Base-by-base conservation (phyloP, 53 echinoderm and acorn worm species). In the Antedon mediterranea region DNA sequence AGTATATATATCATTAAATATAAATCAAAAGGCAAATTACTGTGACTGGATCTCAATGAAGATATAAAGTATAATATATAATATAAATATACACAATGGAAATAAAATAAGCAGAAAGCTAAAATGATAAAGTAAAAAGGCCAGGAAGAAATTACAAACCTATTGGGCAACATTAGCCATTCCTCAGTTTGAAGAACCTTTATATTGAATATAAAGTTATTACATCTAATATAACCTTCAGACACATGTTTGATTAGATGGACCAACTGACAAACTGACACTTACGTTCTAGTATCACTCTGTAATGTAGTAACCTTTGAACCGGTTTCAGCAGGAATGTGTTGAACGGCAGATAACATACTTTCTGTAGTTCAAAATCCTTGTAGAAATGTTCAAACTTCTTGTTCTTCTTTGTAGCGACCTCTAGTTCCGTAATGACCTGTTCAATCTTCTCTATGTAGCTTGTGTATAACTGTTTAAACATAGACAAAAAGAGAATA, bases 281-380 rank as follows among this genome's bases (percentile, higher is more conserved):
- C 91, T 92, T 84, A 95, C 95, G 83, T 80, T 95, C 95, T 44
- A 95, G 86, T 77, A 95, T 87, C 37, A 95, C 89, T 37, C 92
- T 87, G 43, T 95, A 95, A 75, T 95, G 95, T 1, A 95, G 84
- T 76, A 95, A 78, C 70, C 94, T 82, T 77, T 95, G 95, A 31
- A 95, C 87, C 7, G 95, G 95, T 78, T 95, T 95, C 76, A 95
- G 85, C 26, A 95, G 95, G 95, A 95, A 95, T 95, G 95, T 95
- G 85, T 95, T 95, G 87, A 95, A 95, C 74, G 94, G 95, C 80
- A 95, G 87, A 37, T 95, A 95, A 84, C 95, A 95, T 78, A 95
- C 95, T 77, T 94, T 95, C 95, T 95, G 95, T 44, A 95, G 81
- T 77, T 95, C 95, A 95, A 95, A 95, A 76, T 95, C 95, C 75